These are phyloP conservation scores for Vannuccia rotundouncinata DNA, from an alignment of 2,888 invertebrate species.

Conservation along the genomic window DNA sequence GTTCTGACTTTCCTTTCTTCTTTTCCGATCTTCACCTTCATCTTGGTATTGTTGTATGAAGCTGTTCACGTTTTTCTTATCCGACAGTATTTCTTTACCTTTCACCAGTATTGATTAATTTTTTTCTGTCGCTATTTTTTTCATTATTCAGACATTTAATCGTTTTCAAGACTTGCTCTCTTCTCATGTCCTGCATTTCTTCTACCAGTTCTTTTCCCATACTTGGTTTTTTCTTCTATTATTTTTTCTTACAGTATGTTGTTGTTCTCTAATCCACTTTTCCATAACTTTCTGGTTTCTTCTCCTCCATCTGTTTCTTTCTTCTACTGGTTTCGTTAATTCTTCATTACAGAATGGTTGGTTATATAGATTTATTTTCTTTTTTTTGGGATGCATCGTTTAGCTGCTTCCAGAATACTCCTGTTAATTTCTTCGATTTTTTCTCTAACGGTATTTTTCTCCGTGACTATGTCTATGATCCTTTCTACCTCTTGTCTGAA, in stretches of 20 bases:
- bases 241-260: not conserved
- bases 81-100: not conserved
- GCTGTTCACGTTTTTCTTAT: not conserved
- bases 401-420: not conserved
- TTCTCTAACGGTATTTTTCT: not conserved
- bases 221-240: not conserved
- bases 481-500: not conserved
- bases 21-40: not conserved
- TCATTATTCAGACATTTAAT: not conserved
- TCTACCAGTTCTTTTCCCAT: not conserved
- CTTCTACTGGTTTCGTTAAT: not conserved
- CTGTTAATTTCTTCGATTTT: not conserved
- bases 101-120: not conserved
- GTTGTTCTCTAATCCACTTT: not conserved
- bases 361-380: not conserved
- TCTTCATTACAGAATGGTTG: not conserved
- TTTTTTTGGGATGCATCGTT: not conserved
- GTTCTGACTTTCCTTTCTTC: not conserved
- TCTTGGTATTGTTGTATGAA: not conserved
- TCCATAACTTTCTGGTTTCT: not conserved
- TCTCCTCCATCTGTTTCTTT: not conserved
- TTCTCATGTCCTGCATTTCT: not conserved
- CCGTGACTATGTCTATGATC: not conserved
- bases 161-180: not conserved
- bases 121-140: not conserved